A percentile compares a stretch with the other conserved stretches of the same genome.
Evolutionary conservation across 2,113 vertebrate species (phyloP).

Genomic region (Microtus ochrogaster): DNA sequence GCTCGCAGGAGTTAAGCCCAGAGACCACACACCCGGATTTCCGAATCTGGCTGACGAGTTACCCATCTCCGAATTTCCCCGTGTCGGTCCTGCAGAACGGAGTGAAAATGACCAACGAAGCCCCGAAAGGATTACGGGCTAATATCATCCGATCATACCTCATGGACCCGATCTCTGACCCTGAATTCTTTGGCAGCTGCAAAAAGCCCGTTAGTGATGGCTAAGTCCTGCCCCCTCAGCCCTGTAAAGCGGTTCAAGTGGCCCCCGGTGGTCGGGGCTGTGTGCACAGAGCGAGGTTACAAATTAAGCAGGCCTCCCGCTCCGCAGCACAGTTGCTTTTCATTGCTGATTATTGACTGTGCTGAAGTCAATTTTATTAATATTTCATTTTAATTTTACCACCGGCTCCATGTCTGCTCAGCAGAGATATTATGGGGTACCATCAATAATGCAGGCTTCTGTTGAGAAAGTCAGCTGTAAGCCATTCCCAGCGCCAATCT

Average conservation of each 20-base stretch:
- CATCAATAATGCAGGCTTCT: constrained; percentile 72
- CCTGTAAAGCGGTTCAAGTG: constrained; percentile 28
- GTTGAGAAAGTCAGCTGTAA: constrained; percentile 72
- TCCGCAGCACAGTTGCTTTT: constrained; percentile 55
- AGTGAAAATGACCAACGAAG: constrained; percentile 96
- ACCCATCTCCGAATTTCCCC: constrained; percentile 92
- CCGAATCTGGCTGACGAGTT: constrained; percentile 95
- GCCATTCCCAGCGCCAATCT: constrained; percentile 69
- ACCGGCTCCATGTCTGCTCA: constrained; percentile 60
- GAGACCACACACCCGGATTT: constrained; percentile 93
- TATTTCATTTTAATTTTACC: constrained; percentile 82
- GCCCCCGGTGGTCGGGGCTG: not conserved
- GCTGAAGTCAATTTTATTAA: constrained; percentile 78
- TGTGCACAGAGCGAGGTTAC: not conserved
- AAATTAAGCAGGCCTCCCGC: constrained; percentile 54
- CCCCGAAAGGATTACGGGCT: constrained; percentile 92
- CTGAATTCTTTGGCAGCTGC: constrained; percentile 91
- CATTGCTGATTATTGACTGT: constrained; percentile 76
- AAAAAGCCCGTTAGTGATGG: constrained; percentile 89
- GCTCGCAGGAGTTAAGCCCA: constrained; percentile 90
- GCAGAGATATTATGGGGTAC: constrained; percentile 44
- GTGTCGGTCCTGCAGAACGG: constrained; percentile 94
- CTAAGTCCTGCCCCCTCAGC: constrained; percentile 39
- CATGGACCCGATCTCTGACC: constrained; percentile 94
- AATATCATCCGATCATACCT: constrained; percentile 92